Percentiles rank a stretch among this genome's conserved stretches.
phyloP scores from a whole-genome alignment of 2,888 invertebrate species.

The Drosophila borborema region DNA sequence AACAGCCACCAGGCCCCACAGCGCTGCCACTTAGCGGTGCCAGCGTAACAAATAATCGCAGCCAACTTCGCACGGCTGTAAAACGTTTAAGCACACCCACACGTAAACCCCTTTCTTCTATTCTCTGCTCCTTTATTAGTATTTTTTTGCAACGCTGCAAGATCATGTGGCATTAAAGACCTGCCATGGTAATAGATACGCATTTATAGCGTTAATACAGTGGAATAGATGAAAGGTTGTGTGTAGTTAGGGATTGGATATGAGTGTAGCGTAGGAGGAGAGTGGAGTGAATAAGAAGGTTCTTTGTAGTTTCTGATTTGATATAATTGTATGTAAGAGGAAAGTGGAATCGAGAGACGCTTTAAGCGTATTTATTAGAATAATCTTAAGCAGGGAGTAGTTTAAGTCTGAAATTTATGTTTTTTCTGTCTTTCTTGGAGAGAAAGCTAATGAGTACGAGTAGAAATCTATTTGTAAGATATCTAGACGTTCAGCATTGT shows the following conservation, averaged over 20 bases:
- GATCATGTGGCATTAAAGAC: conserved; percentile 20
- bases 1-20: conserved; percentile 1
- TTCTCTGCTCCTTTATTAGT: neutral
- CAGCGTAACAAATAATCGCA: conserved; percentile 20
- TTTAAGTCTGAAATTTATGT: neutral
- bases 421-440: neutral
- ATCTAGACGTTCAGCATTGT: too few species aligned
- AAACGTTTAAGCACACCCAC: conserved; percentile 26
- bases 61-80: conserved; percentile 28
- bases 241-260: neutral
- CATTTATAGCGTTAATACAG: conserved; percentile 7
- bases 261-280: neutral
- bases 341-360: too few species aligned
- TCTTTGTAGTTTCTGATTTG: neutral
- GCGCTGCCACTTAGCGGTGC: conserved; percentile 25
- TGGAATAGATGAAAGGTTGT: neutral
- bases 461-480: neutral
- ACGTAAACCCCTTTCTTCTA: neutral
- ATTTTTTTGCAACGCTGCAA: conserved; percentile 1
- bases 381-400: neutral
- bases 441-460: neutral
- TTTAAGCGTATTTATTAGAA: too few species aligned
- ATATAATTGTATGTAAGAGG: too few species aligned
- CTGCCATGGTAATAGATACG: neutral
- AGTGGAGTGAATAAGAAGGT: neutral